phyloP scores from a whole-genome alignment of 2,797 vertebrate genomes.

The Lemur catta region DNA sequence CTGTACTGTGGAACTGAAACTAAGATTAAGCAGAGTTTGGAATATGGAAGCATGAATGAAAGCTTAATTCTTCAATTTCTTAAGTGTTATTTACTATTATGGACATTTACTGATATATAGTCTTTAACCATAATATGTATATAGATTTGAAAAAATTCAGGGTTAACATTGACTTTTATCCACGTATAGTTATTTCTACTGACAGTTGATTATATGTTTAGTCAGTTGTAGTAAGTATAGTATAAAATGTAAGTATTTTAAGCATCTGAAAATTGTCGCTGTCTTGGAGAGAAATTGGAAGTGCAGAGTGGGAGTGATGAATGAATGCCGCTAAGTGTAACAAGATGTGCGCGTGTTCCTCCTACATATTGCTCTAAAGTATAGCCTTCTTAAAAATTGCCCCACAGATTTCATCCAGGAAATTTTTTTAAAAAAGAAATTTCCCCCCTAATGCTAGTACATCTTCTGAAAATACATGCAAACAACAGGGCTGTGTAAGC shows the following conservation, averaged over 20 bases:
- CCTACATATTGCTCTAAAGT: constrained; percentile 60
- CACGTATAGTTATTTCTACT: constrained; percentile 9
- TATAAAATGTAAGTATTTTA: constrained; percentile 71
- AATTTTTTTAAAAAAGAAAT: constrained; percentile 4
- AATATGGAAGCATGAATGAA: not conserved
- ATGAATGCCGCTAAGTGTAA: constrained; percentile 71
- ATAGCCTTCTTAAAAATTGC: constrained; percentile 40
- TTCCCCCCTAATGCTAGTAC: not conserved
- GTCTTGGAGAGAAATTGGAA: constrained; percentile 60
- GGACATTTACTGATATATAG: not conserved
- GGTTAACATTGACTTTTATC: not conserved
- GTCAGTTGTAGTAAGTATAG: constrained; percentile 68
- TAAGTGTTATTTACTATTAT: not conserved
- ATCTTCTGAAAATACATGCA: not conserved
- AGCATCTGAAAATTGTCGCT: constrained; percentile 53
- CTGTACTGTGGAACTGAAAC: not conserved
- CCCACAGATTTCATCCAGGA: constrained; percentile 41
- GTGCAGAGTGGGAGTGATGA: constrained; percentile 77
- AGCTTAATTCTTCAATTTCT: not conserved
- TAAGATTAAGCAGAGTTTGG: not conserved
- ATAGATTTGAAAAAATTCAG: constrained; percentile 11
- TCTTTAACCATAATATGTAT: not conserved
- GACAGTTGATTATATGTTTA: constrained; percentile 56
- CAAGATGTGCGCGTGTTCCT: constrained; percentile 59
- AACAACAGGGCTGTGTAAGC: not conserved